phyloP scores from a whole-genome alignment of 2,888 invertebrate genomes.

The Notocelia uddmanniana region DNA sequence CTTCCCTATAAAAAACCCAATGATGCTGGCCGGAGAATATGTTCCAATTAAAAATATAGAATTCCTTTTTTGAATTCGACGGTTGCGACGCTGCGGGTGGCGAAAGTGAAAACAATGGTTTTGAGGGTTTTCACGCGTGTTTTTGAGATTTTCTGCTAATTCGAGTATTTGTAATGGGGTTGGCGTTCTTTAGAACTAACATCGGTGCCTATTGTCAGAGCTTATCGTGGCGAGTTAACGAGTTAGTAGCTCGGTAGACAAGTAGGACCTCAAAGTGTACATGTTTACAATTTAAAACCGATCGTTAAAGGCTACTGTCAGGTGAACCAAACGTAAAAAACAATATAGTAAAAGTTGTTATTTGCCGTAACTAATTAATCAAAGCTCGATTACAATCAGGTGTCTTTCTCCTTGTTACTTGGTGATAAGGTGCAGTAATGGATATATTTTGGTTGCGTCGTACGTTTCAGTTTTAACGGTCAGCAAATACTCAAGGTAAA shows the following conservation, averaged over 20 bases:
- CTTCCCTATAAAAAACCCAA: slow-evolving; percentile 47
- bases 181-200: slow-evolving; percentile 8
- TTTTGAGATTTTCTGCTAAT: slow-evolving; percentile 40
- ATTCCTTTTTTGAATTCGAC: slow-evolving; percentile 64
- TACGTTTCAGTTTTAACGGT: neutral
- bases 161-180: slow-evolving; percentile 22
- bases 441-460: neutral
- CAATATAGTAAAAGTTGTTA: too few relatives aligned
- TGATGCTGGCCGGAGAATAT: slow-evolving; percentile 71
- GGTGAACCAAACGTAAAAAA: too few relatives aligned
- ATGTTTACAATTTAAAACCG: too few relatives aligned
- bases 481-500: neutral
- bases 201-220: neutral
- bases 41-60: slow-evolving; percentile 78
- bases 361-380: too few relatives aligned
- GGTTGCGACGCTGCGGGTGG: slow-evolving; percentile 60
- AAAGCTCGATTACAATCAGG: too few relatives aligned
- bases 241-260: neutral
- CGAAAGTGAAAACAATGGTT: slow-evolving; percentile 38
- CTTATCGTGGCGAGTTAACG: neutral
- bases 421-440: too few relatives aligned
- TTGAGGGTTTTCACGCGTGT: slow-evolving; percentile 37
- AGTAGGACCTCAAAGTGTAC: neutral
- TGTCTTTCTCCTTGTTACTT: too few relatives aligned
- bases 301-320: too few relatives aligned